Evolutionary conservation across 2,113 vertebrate genomes (phyloP).

Genomic region (Aix galericulata): DNA sequence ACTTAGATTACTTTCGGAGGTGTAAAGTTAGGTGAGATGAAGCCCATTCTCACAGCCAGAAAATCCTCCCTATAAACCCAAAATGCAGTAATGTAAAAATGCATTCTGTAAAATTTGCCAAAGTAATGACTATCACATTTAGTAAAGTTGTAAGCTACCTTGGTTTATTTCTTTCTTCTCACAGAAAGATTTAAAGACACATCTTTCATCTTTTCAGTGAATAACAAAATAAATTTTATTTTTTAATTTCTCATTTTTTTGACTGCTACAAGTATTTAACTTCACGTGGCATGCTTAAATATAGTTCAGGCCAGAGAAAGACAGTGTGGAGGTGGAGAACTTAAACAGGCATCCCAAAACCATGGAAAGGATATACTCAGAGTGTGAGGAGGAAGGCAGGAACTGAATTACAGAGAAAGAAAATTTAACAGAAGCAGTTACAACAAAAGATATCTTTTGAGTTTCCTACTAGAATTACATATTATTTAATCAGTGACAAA

Average conservation of each 20-base stretch:
- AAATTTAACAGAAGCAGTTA: neutral
- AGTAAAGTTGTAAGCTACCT: neutral
- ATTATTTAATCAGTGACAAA: conserved; percentile 37
- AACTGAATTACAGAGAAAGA: neutral
- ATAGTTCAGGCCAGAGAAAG: neutral
- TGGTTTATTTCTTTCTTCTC: neutral
- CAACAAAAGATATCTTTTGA: neutral
- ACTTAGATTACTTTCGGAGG: neutral
- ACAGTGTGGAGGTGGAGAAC: neutral
- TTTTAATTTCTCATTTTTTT: neutral
- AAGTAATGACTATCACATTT: neutral
- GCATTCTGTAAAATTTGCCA: neutral
- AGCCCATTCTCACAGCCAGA: neutral
- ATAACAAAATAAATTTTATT: neutral
- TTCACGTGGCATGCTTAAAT: neutral
- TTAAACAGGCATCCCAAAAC: neutral
- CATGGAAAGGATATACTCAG: neutral
- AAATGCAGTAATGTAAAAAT: neutral
- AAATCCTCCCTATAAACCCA: neutral
- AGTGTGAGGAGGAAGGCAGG: neutral
- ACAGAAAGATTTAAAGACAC: neutral
- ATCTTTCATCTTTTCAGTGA: neutral
- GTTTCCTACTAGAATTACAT: neutral
- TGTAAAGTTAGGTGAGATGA: neutral
- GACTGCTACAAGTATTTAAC: neutral